Conservation (phyloP, 2,888 invertebrate species). For the Himalopsyche tibetana region DNA sequence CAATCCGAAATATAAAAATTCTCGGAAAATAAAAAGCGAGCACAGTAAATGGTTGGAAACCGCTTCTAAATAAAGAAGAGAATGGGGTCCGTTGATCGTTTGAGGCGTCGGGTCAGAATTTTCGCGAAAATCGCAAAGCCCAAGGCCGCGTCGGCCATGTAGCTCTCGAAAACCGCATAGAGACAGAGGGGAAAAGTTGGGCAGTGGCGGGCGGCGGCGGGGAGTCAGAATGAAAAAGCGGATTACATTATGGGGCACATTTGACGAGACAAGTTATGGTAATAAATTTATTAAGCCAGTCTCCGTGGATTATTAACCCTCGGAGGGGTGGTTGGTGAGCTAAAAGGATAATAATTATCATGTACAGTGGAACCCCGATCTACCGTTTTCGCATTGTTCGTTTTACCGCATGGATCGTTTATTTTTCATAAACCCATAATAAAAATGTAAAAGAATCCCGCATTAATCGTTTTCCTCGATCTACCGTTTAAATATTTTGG, state of each 20-base stretch:
- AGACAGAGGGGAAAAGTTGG: not conserved
- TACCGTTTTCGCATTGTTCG: no score
- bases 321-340: not conserved
- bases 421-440: no score
- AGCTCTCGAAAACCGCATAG: constrained; percentile 34
- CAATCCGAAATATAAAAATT: no score
- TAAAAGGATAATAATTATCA: not conserved
- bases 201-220: not conserved
- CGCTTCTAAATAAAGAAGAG: constrained; percentile 1
- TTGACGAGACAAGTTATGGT: constrained; percentile 30
- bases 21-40: no score
- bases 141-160: constrained; percentile 5
- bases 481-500: no score
- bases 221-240: not conserved
- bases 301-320: constrained; percentile 24
- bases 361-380: no score
- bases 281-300: constrained; percentile 34
- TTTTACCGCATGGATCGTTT: no score
- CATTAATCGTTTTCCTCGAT: no score
- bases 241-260: constrained; percentile 34
- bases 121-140: constrained; percentile 30
- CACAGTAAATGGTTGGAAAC: not conserved
- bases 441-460: no score
- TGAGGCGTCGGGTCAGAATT: constrained; percentile 25
- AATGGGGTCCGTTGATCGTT: constrained; percentile 20